A percentile compares a stretch with the other conserved stretches of the same genome.
Evolutionary conservation across 2,888 invertebrate species (phyloP).

Genomic region (Nomada flava): DNA sequence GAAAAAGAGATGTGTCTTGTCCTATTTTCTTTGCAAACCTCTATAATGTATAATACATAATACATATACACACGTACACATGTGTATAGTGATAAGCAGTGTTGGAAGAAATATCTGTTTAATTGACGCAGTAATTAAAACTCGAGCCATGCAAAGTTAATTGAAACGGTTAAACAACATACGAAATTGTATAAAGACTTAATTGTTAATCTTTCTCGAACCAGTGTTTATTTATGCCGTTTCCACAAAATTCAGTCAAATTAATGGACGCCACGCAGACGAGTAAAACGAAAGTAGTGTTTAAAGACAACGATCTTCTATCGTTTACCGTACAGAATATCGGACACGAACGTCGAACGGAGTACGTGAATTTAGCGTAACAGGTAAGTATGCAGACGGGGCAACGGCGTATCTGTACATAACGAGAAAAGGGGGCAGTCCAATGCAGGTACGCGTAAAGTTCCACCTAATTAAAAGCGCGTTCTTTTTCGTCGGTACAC

Average conservation of each 20-base stretch:
- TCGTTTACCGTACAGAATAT: not conserved
- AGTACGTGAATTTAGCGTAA: not conserved
- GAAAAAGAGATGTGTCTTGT: too few relatives aligned
- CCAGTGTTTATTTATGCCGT: not conserved
- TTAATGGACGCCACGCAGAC: not conserved
- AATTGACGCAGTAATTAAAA: too few relatives aligned
- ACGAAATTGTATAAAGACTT: too few relatives aligned
- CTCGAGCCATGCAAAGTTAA: too few relatives aligned
- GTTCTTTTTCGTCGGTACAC: slow-evolving; percentile 3
- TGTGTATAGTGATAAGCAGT: too few relatives aligned
- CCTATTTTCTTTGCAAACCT: too few relatives aligned
- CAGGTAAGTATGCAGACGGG: not conserved
- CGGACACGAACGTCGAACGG: not conserved
- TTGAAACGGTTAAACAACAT: too few relatives aligned
- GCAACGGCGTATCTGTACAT: not conserved
- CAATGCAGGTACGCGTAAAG: slow-evolving; percentile 24
- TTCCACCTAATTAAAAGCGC: slow-evolving; percentile 20
- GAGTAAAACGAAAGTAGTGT: not conserved
- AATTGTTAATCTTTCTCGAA: too few relatives aligned
- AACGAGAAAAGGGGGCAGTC: slow-evolving; percentile 9
- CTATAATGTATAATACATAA: too few relatives aligned
- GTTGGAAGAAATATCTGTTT: too few relatives aligned
- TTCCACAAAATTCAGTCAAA: not conserved
- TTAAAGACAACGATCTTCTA: not conserved
- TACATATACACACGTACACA: too few relatives aligned